These are phyloP conservation scores for Nephrotoma flavescens DNA, from an alignment of 2,888 invertebrate genomes.

Conservation along the genomic window DNA sequence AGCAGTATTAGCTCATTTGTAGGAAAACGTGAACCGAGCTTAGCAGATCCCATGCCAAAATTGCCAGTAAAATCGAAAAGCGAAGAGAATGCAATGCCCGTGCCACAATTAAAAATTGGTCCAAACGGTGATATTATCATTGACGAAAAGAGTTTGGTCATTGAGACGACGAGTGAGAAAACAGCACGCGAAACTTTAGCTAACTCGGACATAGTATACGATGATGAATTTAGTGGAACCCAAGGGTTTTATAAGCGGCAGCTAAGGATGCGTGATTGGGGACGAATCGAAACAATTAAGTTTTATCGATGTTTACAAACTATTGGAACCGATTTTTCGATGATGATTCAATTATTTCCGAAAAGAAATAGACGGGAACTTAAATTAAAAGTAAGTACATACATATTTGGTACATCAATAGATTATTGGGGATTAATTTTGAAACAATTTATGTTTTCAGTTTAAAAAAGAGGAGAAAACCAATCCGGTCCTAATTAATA, in stretches of 20 bases:
- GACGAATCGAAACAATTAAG: constrained; percentile 62
- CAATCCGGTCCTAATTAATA: constrained; percentile 58
- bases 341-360: constrained; percentile 75
- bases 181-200: constrained; percentile 47
- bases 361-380: constrained; percentile 64
- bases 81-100: constrained; percentile 37
- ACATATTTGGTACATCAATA: not conserved
- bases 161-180: constrained; percentile 53
- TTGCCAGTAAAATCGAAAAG: constrained; percentile 22
- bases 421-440: not conserved
- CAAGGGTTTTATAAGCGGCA: constrained; percentile 49
- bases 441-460: constrained; percentile 18
- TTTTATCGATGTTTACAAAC: constrained; percentile 83
- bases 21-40: constrained; percentile 6
- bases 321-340: constrained; percentile 83
- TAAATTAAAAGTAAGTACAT: constrained; percentile 52
- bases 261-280: constrained; percentile 59
- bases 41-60: not conserved
- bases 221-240: constrained; percentile 38
- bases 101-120: constrained; percentile 74
- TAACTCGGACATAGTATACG: constrained; percentile 47
- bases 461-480: constrained; percentile 82
- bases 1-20: not conserved
- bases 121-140: constrained; percentile 72
- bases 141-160: constrained; percentile 71